phyloP scores from a whole-genome alignment of 2,797 vertebrate genomes.

The Pseudocheirus occidentalis region DNA sequence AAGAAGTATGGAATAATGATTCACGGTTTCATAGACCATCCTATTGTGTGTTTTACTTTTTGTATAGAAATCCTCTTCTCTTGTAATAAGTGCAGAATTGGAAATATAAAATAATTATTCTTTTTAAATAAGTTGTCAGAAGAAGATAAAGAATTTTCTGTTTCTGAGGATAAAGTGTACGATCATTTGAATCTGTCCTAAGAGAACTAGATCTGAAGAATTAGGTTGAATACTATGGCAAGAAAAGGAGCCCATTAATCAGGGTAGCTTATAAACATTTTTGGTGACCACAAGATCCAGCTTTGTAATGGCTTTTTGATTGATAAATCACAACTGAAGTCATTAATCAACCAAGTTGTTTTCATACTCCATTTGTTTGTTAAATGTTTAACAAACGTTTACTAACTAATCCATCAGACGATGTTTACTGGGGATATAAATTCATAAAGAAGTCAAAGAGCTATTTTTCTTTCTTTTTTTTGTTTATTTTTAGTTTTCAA shows the following conservation, averaged over 20 bases:
- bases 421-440: background rate
- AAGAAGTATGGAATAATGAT: background rate
- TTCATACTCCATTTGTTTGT: background rate
- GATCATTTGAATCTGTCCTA: background rate
- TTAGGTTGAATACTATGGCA: background rate
- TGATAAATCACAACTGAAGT: background rate
- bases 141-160: background rate
- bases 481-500: too few species aligned
- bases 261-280: background rate
- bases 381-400: background rate
- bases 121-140: background rate
- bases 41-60: too few species aligned
- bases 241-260: background rate
- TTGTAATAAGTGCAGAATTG: too few species aligned
- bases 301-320: background rate
- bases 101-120: background rate
- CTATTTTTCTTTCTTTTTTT: background rate
- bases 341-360: background rate
- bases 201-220: background rate
- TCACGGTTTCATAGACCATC: too few species aligned
- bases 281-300: background rate
- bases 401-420: background rate
- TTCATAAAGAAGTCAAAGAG: background rate
- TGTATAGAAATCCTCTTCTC: too few species aligned
- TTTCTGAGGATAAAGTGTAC: background rate